These are phyloP conservation scores for Agelas oroides DNA, from an alignment of 37 sponge, comb jelly and placozoan species.

Conservation along the genomic window DNA sequence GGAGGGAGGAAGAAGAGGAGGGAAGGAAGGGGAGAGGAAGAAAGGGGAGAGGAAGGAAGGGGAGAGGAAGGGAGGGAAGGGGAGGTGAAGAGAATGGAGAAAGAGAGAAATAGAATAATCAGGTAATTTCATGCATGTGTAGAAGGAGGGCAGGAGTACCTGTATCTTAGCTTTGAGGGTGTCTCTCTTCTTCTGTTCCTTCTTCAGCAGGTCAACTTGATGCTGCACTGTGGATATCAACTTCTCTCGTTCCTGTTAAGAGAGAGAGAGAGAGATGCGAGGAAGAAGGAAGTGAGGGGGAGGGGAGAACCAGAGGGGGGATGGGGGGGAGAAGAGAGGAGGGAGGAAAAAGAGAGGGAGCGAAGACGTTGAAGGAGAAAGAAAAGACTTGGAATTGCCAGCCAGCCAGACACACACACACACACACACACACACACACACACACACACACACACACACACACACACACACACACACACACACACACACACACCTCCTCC, in stretches of 20 bases:
- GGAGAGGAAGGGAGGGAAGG: no score
- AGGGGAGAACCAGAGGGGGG: no score
- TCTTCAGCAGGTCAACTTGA: constrained; percentile 68
- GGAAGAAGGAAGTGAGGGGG: no score
- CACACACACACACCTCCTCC: constrained; percentile 67
- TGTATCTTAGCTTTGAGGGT: constrained; percentile 80
- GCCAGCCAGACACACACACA: no score
- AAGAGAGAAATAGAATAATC: not conserved
- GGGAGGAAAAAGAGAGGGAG: not conserved
- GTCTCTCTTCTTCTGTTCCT: constrained; percentile 88
- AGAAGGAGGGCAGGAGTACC: constrained; percentile 2
- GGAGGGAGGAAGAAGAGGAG: not conserved
- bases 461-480: not conserved
- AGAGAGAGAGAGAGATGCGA: not conserved
- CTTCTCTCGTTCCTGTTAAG: constrained; percentile 74
- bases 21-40: no score
- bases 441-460: constrained; percentile 27
- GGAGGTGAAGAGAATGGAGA: no score
- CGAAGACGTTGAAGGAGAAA: not conserved
- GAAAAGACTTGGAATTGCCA: no score
- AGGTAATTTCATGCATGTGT: not conserved
- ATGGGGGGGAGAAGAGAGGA: not conserved
- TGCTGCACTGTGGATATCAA: constrained; percentile 67
- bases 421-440: not conserved
- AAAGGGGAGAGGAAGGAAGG: no score